Evolutionary conservation across 2,797 vertebrate species (phyloP).

Genomic region (Schizopygopsis malacanthus): DNA sequence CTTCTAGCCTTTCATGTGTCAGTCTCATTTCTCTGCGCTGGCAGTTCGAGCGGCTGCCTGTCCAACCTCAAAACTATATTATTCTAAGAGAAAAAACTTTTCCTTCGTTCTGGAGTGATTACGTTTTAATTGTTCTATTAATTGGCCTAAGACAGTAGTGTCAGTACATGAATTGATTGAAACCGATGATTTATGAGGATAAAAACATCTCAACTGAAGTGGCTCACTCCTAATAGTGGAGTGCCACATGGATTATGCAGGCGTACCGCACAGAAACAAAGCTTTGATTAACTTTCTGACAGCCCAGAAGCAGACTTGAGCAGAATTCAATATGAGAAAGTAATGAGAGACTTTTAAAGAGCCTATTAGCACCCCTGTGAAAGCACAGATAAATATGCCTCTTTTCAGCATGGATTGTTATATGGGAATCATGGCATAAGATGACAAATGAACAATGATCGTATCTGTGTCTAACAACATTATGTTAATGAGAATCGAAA

Average conservation of each 20-base stretch:
- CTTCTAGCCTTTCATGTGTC: slow-evolving; percentile 61
- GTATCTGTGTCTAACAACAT: slow-evolving; percentile 12
- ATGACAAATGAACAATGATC: slow-evolving; percentile 18
- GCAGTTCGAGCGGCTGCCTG: background rate
- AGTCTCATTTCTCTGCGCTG: slow-evolving; percentile 43
- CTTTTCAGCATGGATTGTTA: slow-evolving; percentile 30
- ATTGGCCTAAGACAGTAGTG: slow-evolving; percentile 6
- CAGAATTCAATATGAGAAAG: slow-evolving; percentile 41
- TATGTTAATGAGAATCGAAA: slow-evolving; percentile 24
- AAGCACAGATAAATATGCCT: slow-evolving; percentile 45
- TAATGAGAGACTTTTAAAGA: slow-evolving; percentile 47
- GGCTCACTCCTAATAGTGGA: slow-evolving; percentile 52
- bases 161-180: slow-evolving; percentile 31
- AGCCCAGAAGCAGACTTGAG: slow-evolving; percentile 30
- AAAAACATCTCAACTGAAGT: slow-evolving; percentile 34
- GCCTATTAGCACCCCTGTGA: slow-evolving; percentile 44
- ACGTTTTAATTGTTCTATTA: slow-evolving; percentile 56
- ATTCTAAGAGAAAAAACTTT: slow-evolving; percentile 30
- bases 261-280: slow-evolving; percentile 54
- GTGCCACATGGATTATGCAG: slow-evolving; percentile 53
- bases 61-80: slow-evolving; percentile 24
- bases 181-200: slow-evolving; percentile 40
- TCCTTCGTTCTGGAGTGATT: slow-evolving; percentile 36
- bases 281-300: slow-evolving; percentile 61
- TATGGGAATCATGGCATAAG: slow-evolving; percentile 13